Evolutionary conservation across 2,797 vertebrate species (phyloP).

Genomic region (Darevskia mixta): DNA sequence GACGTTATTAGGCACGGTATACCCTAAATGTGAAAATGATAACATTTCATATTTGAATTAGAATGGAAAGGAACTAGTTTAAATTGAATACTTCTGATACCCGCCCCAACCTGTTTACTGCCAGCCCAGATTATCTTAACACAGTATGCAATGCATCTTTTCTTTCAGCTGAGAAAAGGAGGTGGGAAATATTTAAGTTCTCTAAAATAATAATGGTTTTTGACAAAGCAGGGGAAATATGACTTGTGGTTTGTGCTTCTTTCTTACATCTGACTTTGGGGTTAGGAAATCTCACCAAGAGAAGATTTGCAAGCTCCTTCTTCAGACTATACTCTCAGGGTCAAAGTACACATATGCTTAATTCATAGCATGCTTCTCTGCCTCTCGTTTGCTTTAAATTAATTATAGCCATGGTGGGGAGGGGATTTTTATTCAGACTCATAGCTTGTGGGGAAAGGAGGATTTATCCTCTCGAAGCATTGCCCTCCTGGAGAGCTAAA

Average conservation of each 20-base stretch:
- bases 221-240: background rate
- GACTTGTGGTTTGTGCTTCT: background rate
- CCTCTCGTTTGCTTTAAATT: no score
- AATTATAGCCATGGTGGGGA: no score
- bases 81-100: conserved; percentile 57
- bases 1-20: conserved; percentile 48
- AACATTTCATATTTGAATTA: conserved; percentile 51
- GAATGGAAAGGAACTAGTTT: conserved; percentile 53
- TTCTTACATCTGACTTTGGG: background rate
- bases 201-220: background rate
- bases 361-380: no score
- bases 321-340: background rate
- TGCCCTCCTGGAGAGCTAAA: no score
- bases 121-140: background rate
- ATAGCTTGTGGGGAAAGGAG: no score
- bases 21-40: conserved; percentile 55
- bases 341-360: no score
- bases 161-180: background rate
- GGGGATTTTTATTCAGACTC: no score
- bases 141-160: background rate
- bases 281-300: background rate
- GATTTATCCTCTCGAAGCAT: no score
- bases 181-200: background rate
- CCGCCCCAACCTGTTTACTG: conserved; percentile 44
- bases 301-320: background rate